Conservation (phyloP, 1,140 invertebrate species). For the Vanessa atalanta region DNA sequence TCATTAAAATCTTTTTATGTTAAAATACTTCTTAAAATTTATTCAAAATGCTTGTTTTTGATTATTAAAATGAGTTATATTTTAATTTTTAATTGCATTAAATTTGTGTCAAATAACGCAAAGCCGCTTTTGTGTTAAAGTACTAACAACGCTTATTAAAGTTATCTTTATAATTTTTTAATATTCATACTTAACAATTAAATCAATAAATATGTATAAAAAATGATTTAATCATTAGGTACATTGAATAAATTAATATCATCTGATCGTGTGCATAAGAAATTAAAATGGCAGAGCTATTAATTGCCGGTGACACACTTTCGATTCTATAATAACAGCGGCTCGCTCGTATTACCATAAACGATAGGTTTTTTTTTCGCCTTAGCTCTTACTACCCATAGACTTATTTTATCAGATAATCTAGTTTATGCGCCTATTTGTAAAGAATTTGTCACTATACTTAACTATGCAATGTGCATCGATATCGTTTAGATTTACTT, state of each 20-base stretch:
- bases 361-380: not conserved
- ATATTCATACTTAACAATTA: too few relatives aligned
- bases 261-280: not conserved
- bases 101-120: too few relatives aligned
- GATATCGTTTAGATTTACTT: not conserved
- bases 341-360: not conserved
- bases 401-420: constrained; percentile 22
- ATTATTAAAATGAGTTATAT: too few relatives aligned
- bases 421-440: constrained; percentile 18
- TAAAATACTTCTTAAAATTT: too few relatives aligned
- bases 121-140: too few relatives aligned
- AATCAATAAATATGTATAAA: not conserved
- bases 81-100: too few relatives aligned
- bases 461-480: not conserved
- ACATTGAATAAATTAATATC: not conserved
- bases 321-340: not conserved
- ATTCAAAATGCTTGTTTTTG: too few relatives aligned
- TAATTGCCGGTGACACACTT: constrained; percentile 10
- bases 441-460: constrained; percentile 22
- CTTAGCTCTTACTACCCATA: constrained; percentile 3
- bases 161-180: too few relatives aligned
- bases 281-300: constrained; percentile 1
- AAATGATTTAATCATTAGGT: not conserved
- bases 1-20: too few relatives aligned
- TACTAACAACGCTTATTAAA: too few relatives aligned